Base-by-base conservation (phyloP, 1,140 invertebrate species). In the Caenorhabditis tropicalis region DNA sequence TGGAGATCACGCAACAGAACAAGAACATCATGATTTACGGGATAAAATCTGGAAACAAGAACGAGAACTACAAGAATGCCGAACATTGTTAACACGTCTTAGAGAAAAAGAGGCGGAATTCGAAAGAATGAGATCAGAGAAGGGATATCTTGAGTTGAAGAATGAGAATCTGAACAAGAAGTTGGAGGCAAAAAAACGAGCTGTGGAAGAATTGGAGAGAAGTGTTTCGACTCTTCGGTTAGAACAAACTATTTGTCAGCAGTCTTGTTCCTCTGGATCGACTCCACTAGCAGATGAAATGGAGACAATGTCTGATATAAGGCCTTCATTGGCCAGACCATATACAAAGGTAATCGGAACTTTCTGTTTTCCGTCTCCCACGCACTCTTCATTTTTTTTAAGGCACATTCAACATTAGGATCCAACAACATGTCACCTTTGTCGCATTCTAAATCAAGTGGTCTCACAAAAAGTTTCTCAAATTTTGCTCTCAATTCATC, bases 81-180 rank as follows among this genome's bases (percentile, higher is more conserved):
- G 65, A 10, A 74, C 65, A n/a, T 43, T 74, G 65, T 19, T 74
- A 9, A 74, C 33, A 12, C 65, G 65, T 7, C n/a, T 74, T 2
- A 16, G 65, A 27, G 65, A 74, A 43, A 74, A 74, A 27, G 65
- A 74, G 43, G 65, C 65, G 3, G 65, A 74, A 12, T 74, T 74
- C 36, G 65, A 74, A n/a, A 39, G 65, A 74, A 74, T 74, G 65
- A 12, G 65, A 10, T 74, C 65, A 9, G 65, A 74, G 21, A 74
- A 74, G 33, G 65, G 65, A 27, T 74, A 74, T 43, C 65, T 74
- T 12, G 65, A 74, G 21, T 43, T 74, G 36, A 74, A 74, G 15
- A 74, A 74, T 43, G 65, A 74, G 65, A 74, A 74, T 74, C 24
- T 74, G 36, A 74, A 74, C 21, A 74, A 74, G 21, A 74, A 74